Percentiles rank a stretch among this genome's conserved stretches.
Conservation (phyloP, 2,888 invertebrate genomes). For the Griposia aprilina region DNA sequence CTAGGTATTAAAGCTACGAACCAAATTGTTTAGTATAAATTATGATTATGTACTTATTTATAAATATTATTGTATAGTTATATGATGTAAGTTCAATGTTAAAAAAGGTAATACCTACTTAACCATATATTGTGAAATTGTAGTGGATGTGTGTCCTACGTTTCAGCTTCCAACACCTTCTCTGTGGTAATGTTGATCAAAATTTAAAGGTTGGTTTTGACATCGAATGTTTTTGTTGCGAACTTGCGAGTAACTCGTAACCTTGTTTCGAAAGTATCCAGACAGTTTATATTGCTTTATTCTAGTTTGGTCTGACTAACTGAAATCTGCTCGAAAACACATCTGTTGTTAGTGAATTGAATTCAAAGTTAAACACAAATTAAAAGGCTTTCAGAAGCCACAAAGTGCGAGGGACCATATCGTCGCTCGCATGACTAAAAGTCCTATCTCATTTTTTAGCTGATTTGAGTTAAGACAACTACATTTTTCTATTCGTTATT, state of each 20-base stretch:
- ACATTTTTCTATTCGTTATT: too few relatives aligned
- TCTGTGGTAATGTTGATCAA: neutral
- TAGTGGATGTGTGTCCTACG: neutral
- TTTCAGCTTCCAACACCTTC: constrained; percentile 16
- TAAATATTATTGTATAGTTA: constrained; percentile 41
- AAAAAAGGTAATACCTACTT: neutral
- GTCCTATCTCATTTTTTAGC: too few relatives aligned
- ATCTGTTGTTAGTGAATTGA: constrained; percentile 28
- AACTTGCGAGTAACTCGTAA: constrained; percentile 7
- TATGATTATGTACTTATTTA: constrained; percentile 28
- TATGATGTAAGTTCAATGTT: constrained; percentile 26
- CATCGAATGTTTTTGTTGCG: constrained; percentile 11
- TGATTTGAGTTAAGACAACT: too few relatives aligned
- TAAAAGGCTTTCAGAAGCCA: constrained; percentile 23
- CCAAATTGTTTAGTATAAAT: constrained; percentile 59
- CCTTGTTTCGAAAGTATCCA: constrained; percentile 36
- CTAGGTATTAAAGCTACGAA: constrained; percentile 57
- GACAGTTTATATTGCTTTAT: constrained; percentile 48
- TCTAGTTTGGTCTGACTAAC: constrained; percentile 29
- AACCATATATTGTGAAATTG: constrained; percentile 16
- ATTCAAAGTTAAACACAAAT: constrained; percentile 27
- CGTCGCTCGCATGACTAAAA: too few relatives aligned
- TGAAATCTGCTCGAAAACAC: constrained; percentile 26
- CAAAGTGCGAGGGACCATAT: constrained; percentile 19
- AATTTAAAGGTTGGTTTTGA: constrained; percentile 16